phyloP scores from a whole-genome alignment of 23 tunicate genomes.

The Botrylloides violaceus region DNA sequence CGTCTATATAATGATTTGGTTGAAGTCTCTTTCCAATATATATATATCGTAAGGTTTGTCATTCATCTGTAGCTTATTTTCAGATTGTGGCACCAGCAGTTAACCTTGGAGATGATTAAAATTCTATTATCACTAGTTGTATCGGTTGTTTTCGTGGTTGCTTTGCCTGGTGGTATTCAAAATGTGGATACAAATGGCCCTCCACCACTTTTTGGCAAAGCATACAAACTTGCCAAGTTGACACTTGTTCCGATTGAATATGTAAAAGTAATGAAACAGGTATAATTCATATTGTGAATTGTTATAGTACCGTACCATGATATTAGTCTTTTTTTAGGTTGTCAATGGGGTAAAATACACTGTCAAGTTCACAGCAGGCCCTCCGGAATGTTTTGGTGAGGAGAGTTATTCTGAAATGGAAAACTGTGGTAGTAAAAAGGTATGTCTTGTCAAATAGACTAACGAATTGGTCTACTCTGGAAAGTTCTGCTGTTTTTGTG shows the following conservation, averaged over 20 bases:
- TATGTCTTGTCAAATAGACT: neutral
- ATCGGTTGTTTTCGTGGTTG: too few relatives aligned
- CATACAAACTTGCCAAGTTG: neutral
- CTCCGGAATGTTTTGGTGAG: slow-evolving; percentile 1
- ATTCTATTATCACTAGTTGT: too few relatives aligned
- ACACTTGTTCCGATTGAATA: neutral
- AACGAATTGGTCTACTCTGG: neutral
- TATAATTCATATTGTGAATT: neutral
- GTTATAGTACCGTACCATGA: neutral
- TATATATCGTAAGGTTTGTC: too few relatives aligned
- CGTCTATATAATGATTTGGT: too few relatives aligned
- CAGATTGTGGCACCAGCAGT: too few relatives aligned
- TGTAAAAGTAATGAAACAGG: neutral
- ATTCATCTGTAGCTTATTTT: too few relatives aligned
- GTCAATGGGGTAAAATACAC: slow-evolving; percentile 17
- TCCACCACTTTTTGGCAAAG: slow-evolving; percentile 14
- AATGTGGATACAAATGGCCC: neutral
- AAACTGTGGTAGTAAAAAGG: neutral
- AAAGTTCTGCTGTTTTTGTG: neutral
- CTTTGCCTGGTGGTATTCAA: slow-evolving; percentile 5
- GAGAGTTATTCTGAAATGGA: neutral
- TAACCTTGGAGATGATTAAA: too few relatives aligned
- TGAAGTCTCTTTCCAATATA: too few relatives aligned
- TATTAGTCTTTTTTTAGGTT: neutral
- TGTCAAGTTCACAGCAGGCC: slow-evolving; percentile 21